These are phyloP conservation scores for Onychostruthus taczanowskii DNA, from an alignment of 2,113 vertebrate genomes.

Conservation along the genomic window DNA sequence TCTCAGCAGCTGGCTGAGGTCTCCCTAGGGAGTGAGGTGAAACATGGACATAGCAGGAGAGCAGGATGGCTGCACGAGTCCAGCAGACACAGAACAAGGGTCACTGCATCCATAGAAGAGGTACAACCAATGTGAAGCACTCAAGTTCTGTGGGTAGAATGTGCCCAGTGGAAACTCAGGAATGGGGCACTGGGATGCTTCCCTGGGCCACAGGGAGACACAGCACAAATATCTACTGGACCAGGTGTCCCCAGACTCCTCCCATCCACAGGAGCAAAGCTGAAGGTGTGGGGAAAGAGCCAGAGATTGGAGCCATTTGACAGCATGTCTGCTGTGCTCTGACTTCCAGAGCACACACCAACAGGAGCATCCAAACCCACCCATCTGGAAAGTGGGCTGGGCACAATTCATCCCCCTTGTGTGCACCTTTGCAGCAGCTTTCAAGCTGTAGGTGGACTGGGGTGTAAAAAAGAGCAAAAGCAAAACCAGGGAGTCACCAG, in stretches of 20 bases:
- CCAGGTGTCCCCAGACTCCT: background rate
- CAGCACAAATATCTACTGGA: background rate
- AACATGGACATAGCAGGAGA: background rate
- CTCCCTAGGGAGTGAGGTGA: background rate
- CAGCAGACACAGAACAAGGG: background rate
- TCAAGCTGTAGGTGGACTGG: background rate
- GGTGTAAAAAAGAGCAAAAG: background rate
- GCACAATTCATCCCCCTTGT: background rate
- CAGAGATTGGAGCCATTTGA: background rate
- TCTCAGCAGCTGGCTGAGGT: background rate
- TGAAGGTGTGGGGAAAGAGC: background rate
- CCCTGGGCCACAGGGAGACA: background rate
- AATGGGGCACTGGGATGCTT: background rate
- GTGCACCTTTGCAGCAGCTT: background rate
- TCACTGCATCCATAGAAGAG: fast-evolving
- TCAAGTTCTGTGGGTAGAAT: background rate
- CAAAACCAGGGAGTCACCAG: background rate
- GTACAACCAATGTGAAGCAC: fast-evolving
- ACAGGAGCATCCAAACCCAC: background rate
- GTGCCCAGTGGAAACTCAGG: fast-evolving
- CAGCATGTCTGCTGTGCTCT: fast-evolving
- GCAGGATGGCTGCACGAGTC: background rate
- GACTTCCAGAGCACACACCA: background rate
- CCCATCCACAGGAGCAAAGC: background rate
- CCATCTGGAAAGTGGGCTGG: background rate